phyloP scores from a whole-genome alignment of 2,113 vertebrate genomes.

The Astatotilapia flaviijosephi region DNA sequence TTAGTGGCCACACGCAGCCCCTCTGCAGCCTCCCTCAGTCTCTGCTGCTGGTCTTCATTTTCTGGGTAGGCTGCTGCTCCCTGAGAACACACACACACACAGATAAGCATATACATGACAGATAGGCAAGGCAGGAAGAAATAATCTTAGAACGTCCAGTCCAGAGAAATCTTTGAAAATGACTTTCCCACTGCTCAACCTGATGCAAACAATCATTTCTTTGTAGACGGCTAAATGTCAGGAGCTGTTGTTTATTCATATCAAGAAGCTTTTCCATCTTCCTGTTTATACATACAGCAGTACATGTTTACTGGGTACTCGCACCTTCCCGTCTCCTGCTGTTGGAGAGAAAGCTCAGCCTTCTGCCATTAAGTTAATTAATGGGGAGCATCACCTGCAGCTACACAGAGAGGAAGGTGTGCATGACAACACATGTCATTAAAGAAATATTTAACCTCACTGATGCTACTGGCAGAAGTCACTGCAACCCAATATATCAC shows the following conservation, averaged over 20 bases:
- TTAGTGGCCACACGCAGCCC: slow-evolving; percentile 94
- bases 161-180: background rate
- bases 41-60: slow-evolving; percentile 95
- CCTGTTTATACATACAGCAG: background rate
- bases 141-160: background rate
- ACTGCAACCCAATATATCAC: background rate
- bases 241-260: background rate
- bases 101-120: background rate
- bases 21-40: slow-evolving; percentile 91
- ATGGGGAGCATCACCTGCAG: slow-evolving; percentile 21
- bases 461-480: background rate
- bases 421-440: background rate
- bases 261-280: background rate
- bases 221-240: background rate
- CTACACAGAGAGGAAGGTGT: background rate
- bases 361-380: slow-evolving; percentile 44
- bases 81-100: slow-evolving; percentile 52
- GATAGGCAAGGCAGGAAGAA: background rate
- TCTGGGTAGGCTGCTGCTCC: slow-evolving; percentile 96
- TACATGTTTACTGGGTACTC: background rate
- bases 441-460: background rate
- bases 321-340: background rate
- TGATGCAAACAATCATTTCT: background rate
- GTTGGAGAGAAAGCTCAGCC: slow-evolving; percentile 3
- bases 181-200: background rate